Conservation (phyloP, 2,113 vertebrate genomes). For the Thymallus thymallus region DNA sequence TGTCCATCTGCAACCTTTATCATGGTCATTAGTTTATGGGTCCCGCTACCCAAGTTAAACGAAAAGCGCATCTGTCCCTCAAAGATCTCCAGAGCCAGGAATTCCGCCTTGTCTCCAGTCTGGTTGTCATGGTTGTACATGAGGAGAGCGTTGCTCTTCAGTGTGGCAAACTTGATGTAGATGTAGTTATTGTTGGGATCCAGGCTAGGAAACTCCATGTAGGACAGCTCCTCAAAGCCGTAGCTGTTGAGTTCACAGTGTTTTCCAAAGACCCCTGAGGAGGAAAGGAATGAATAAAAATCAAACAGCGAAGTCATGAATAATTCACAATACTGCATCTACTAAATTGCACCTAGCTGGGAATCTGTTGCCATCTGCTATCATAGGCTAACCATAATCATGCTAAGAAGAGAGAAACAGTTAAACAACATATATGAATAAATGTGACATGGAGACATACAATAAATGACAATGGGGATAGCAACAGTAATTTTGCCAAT, state of each 20-base stretch:
- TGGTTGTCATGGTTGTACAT: conserved; percentile 96
- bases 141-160: conserved; percentile 85
- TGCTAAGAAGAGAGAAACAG: too few relatives aligned
- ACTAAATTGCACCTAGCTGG: too few relatives aligned
- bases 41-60: conserved; percentile 91
- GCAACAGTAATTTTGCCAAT: too few relatives aligned
- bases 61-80: conserved; percentile 89
- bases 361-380: too few relatives aligned
- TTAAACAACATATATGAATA: too few relatives aligned
- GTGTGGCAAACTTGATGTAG: conserved; percentile 95
- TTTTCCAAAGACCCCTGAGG: conserved; percentile 94
- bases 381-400: too few relatives aligned
- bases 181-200: conserved; percentile 98
- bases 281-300: neutral
- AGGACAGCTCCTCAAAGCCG: conserved; percentile 94
- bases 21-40: conserved; percentile 86
- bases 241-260: conserved; percentile 98
- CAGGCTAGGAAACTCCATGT: conserved; percentile 96
- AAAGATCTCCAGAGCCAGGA: conserved; percentile 88
- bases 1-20: conserved; percentile 92
- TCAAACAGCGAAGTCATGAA: neutral
- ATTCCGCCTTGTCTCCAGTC: conserved; percentile 90
- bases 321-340: too few relatives aligned
- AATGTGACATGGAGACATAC: too few relatives aligned
- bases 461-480: too few relatives aligned